Evolutionary conservation across 2,797 vertebrate species (phyloP).

Genomic region (Eurystomus glaucurus): DNA sequence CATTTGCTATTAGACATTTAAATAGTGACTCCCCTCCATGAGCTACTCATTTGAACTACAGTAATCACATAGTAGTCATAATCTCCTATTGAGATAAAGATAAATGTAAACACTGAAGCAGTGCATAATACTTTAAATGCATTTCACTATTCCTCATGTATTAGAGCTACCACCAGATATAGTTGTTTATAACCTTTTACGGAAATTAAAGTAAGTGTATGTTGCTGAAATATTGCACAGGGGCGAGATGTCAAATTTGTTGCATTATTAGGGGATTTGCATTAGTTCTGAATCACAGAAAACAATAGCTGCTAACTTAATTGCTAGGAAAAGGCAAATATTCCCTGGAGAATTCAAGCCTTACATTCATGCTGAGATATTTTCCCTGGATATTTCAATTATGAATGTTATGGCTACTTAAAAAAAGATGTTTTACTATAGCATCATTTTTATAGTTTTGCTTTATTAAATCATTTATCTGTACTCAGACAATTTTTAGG

Average conservation of each 20-base stretch:
- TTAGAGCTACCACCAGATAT: not conserved
- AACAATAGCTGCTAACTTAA: conserved; percentile 1
- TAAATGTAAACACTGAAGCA: conserved; percentile 18
- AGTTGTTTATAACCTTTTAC: not conserved
- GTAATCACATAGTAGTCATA: conserved; percentile 3
- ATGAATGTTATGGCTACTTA: not conserved
- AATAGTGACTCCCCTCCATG: not conserved
- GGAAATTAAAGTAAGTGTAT: not conserved
- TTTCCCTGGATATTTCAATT: not conserved
- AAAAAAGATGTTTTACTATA: not conserved
- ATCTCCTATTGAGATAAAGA: conserved; percentile 6
- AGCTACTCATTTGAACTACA: not conserved
- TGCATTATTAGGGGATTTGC: not conserved
- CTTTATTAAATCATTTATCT: not conserved
- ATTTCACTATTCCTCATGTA: not conserved
- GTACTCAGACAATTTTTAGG: not conserved
- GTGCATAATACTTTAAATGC: not conserved
- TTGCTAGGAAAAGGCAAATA: not conserved
- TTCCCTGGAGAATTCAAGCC: not conserved
- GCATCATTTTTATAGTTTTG: not conserved
- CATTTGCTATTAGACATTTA: not conserved
- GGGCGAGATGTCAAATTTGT: not conserved
- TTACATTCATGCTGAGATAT: not conserved
- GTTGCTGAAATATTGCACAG: not conserved
- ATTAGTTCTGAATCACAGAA: conserved; percentile 4